A percentile compares a stretch with the other conserved stretches of the same genome.
Conservation (phyloP, 2,113 vertebrate species). For the Brienomyrus brachyistius region DNA sequence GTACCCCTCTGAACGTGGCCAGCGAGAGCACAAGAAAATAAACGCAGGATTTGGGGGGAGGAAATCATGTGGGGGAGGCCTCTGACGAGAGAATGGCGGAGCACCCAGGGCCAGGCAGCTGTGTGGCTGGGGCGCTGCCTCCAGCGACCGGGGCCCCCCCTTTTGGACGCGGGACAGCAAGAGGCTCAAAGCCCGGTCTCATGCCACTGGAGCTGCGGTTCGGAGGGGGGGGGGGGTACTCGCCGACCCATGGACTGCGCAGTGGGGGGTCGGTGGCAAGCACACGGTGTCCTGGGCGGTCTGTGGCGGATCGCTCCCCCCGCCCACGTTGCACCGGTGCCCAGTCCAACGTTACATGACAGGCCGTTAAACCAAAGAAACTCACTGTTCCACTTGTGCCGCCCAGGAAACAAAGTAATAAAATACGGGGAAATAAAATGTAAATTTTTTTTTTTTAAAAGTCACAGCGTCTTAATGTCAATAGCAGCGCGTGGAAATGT, state of each 20-base stretch:
- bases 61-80: background rate
- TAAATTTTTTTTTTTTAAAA: background rate
- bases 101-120: background rate
- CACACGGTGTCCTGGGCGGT: constrained; percentile 40
- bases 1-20: constrained; percentile 48
- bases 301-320: constrained; percentile 28
- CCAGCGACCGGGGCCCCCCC: background rate
- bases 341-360: background rate
- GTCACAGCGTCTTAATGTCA: constrained; percentile 31
- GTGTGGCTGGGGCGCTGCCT: background rate
- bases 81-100: background rate
- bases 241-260: background rate
- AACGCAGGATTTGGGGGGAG: constrained; percentile 34
- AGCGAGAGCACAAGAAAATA: constrained; percentile 55
- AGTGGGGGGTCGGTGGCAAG: constrained; percentile 38
- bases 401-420: background rate
- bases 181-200: background rate
- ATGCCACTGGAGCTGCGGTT: background rate
- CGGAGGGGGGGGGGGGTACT: background rate
- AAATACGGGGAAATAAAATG: background rate
- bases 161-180: background rate
- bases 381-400: background rate
- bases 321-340: background rate
- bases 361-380: background rate
- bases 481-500: constrained; percentile 48